A percentile compares a stretch with the other conserved stretches of the same genome.
Evolutionary conservation across 2,888 invertebrate genomes (phyloP).

Genomic region (Lasioglossum villosulum): DNA sequence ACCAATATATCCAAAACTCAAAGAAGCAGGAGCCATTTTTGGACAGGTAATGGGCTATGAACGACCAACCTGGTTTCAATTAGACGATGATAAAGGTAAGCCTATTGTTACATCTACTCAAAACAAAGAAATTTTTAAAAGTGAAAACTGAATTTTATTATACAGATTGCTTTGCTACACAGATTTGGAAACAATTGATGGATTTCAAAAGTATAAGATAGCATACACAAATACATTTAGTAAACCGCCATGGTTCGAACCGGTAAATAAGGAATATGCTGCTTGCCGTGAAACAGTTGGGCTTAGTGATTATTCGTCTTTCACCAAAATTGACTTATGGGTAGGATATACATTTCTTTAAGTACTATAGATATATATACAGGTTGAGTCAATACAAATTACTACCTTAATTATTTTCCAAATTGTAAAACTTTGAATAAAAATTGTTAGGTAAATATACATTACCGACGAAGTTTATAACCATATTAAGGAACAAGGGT

Average conservation of each 20-base stretch:
- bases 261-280: constrained; percentile 94
- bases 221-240: constrained; percentile 94
- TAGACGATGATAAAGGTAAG: constrained; percentile 84
- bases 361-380: constrained; percentile 30
- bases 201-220: constrained; percentile 85
- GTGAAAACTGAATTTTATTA: constrained; percentile 45
- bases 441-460: background rate
- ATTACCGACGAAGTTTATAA: background rate
- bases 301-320: constrained; percentile 98
- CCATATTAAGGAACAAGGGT: background rate
- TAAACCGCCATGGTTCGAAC: constrained; percentile 97
- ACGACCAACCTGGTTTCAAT: constrained; percentile 95
- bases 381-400: background rate
- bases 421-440: background rate
- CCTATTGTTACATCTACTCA: constrained; percentile 6
- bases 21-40: constrained; percentile 96
- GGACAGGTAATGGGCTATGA: constrained; percentile 99
- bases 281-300: constrained; percentile 97
- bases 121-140: constrained; percentile 15
- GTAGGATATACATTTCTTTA: constrained; percentile 84
- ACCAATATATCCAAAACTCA: constrained; percentile 96
- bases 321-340: constrained; percentile 97
- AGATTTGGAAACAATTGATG: constrained; percentile 65
- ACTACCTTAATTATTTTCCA: background rate
- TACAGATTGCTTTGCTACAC: constrained; percentile 49